phyloP scores from a whole-genome alignment of 1,140 invertebrate species.

The Drosophila ironensis region DNA sequence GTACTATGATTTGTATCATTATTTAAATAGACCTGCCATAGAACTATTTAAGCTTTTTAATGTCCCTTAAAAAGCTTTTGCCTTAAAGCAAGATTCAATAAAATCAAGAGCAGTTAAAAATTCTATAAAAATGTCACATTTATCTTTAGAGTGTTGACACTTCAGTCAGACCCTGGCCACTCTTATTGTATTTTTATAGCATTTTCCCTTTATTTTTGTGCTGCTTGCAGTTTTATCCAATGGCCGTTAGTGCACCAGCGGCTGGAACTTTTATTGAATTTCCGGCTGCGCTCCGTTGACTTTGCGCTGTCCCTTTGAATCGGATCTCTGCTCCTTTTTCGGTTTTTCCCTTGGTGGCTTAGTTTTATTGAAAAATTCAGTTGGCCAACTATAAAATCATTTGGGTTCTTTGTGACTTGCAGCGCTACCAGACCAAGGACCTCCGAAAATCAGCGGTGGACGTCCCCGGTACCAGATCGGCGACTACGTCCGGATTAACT shows the following conservation, averaged over 20 bases:
- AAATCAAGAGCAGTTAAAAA: background rate
- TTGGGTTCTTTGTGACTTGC: slow-evolving; percentile 34
- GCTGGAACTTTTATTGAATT: slow-evolving; percentile 80
- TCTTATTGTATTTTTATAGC: slow-evolving; percentile 16
- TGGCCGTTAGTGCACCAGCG: slow-evolving; percentile 68
- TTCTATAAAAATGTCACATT: background rate
- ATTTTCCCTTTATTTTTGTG: slow-evolving; percentile 20
- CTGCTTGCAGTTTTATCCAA: slow-evolving; percentile 57
- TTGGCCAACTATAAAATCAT: slow-evolving; percentile 14
- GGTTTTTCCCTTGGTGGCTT: slow-evolving; percentile 32
- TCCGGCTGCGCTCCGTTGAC: slow-evolving; percentile 58
- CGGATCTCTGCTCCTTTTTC: background rate
- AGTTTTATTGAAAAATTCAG: slow-evolving; percentile 63
- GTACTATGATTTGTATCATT: too few relatives aligned
- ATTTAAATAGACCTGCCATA: too few relatives aligned
- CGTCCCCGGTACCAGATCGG: slow-evolving; percentile 86
- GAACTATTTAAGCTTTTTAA: too few relatives aligned
- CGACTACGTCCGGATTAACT: slow-evolving; percentile 87
- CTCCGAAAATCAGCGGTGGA: slow-evolving; percentile 85
- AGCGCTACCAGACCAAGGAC: slow-evolving; percentile 87
- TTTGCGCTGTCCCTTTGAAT: slow-evolving; percentile 28
- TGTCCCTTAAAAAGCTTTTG: too few relatives aligned
- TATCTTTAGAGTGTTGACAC: slow-evolving; percentile 33
- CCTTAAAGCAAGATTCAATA: background rate
- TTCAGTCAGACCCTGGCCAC: background rate